Evolutionary conservation across 2,113 vertebrate species (phyloP).

Genomic region (Chaenogobius annularis): DNA sequence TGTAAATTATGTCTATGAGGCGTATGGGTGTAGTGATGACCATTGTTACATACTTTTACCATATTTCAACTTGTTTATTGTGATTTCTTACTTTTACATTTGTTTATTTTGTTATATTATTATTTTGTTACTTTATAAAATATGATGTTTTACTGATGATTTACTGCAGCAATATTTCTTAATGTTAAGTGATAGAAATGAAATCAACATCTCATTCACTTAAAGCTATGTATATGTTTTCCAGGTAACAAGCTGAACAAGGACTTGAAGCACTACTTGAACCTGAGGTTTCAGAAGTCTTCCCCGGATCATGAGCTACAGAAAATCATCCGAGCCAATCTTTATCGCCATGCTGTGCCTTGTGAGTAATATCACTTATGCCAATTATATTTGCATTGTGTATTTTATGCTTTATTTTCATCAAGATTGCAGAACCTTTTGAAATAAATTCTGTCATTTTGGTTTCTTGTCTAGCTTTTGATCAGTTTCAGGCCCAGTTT

Average conservation of each 20-base stretch:
- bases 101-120: no score
- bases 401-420: background rate
- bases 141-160: no score
- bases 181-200: no score
- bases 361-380: conserved; percentile 80
- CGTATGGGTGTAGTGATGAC: background rate
- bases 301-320: conserved; percentile 91
- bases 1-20: conserved; percentile 23
- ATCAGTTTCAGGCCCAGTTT: background rate
- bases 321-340: conserved; percentile 91
- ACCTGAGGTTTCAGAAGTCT: conserved; percentile 91
- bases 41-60: no score
- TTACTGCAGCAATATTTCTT: no score
- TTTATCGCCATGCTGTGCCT: conserved; percentile 95
- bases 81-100: no score
- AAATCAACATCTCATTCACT: background rate
- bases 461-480: background rate
- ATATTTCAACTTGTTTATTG: no score
- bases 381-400: conserved; percentile 1
- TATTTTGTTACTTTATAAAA: no score
- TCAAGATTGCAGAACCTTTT: no score
- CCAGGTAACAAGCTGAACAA: conserved; percentile 90
- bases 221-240: conserved; percentile 31
- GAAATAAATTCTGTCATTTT: background rate
- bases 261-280: conserved; percentile 91